These are phyloP conservation scores for Drosophila sordidula DNA, from an alignment of 2,888 invertebrate species.

Conservation along the genomic window DNA sequence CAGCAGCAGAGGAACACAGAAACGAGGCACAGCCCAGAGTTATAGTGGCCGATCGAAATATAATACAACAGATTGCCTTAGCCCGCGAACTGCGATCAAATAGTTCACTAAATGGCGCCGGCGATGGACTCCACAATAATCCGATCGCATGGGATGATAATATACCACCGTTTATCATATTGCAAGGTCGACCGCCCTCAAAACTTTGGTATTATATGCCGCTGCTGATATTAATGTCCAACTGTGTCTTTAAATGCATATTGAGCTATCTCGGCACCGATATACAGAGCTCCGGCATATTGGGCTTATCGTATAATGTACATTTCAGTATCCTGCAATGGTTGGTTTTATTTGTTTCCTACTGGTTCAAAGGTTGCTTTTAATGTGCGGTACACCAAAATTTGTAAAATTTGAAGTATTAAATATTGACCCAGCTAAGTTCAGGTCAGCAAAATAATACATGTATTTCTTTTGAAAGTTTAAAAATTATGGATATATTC, in stretches of 20 bases:
- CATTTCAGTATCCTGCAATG: conserved; percentile 42
- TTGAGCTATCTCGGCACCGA: conserved; percentile 15
- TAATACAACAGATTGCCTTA: background rate
- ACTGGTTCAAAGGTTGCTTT: conserved; percentile 22
- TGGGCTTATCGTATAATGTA: conserved; percentile 38
- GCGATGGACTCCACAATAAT: conserved; percentile 48
- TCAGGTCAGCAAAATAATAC: background rate
- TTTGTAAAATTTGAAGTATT: background rate
- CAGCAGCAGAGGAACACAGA: background rate
- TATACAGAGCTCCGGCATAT: background rate
- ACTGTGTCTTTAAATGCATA: conserved; percentile 17
- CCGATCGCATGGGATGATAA: background rate
- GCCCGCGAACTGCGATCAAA: background rate
- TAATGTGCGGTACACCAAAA: no score
- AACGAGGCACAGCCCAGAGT: background rate
- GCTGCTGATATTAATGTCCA: conserved; percentile 32
- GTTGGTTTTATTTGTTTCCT: conserved; percentile 15
- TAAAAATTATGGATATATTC: no score
- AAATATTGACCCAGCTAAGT: background rate
- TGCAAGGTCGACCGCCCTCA: background rate
- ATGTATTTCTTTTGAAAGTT: no score
- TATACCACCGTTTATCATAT: conserved; percentile 8
- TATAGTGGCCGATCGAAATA: background rate
- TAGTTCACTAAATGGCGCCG: conserved; percentile 27
- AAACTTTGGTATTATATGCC: conserved; percentile 37